phyloP scores from a whole-genome alignment of 2,888 invertebrate genomes.

The Mylabris sibirica region DNA sequence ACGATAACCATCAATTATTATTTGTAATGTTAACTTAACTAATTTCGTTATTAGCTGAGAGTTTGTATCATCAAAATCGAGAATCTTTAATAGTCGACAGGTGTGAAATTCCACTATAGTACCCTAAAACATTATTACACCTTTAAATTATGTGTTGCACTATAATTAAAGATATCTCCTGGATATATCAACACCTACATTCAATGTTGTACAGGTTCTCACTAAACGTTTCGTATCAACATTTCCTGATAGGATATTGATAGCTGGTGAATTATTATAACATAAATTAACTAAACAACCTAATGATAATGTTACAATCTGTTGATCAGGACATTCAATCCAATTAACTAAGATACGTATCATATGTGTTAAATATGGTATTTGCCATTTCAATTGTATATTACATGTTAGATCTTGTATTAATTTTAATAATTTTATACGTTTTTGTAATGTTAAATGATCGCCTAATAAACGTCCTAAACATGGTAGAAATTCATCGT shows the following conservation, averaged over 20 bases:
- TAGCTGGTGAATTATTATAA: conserved; percentile 78
- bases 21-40: conserved; percentile 62
- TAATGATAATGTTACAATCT: conserved; percentile 65
- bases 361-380: conserved; percentile 74
- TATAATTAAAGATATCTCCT: background rate
- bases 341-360: conserved; percentile 74
- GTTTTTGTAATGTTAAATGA: conserved; percentile 70
- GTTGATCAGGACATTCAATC: conserved; percentile 66
- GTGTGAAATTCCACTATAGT: conserved; percentile 63
- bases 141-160: conserved; percentile 10
- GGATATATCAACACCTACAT: too few species aligned
- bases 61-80: conserved; percentile 63
- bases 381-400: conserved; percentile 81
- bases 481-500: conserved; percentile 75
- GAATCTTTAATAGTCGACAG: conserved; percentile 65
- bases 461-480: conserved; percentile 69
- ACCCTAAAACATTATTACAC: conserved; percentile 49
- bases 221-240: conserved; percentile 76
- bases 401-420: conserved; percentile 82
- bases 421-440: conserved; percentile 68
- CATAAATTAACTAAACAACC: conserved; percentile 81
- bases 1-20: conserved; percentile 61
- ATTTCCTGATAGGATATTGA: conserved; percentile 75
- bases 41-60: conserved; percentile 62
- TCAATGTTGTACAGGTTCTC: conserved; percentile 68